Conservation (phyloP, 2,797 vertebrate genomes). For the Bradypodion pumilum region DNA sequence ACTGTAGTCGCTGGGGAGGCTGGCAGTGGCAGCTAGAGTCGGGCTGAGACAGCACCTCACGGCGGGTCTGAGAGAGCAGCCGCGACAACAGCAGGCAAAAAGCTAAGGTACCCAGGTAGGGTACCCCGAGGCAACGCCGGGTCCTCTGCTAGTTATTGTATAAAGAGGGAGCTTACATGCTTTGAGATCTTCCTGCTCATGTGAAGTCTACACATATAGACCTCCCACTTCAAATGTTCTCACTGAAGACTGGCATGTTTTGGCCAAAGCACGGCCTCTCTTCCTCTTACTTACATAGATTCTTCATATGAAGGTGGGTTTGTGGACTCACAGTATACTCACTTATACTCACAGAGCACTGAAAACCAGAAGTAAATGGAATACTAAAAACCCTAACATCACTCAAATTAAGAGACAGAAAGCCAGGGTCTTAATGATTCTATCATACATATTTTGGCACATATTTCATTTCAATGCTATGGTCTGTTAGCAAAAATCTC, state of each 20-base stretch:
- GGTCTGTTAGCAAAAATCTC: not conserved
- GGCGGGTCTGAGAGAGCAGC: too few relatives aligned
- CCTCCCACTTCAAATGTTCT: not conserved
- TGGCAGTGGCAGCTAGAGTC: too few relatives aligned
- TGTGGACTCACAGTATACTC: too few relatives aligned
- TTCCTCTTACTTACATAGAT: not conserved
- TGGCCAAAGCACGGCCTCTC: not conserved
- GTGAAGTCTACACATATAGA: too few relatives aligned
- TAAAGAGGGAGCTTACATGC: not conserved
- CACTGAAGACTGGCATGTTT: not conserved
- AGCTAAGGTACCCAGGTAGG: too few relatives aligned
- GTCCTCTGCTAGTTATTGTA: too few relatives aligned
- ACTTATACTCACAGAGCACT: too few relatives aligned
- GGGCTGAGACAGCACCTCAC: too few relatives aligned
- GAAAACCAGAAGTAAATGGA: not conserved
- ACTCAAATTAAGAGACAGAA: not conserved
- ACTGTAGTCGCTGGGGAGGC: too few relatives aligned
- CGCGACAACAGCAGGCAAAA: too few relatives aligned
- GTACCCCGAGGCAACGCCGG: too few relatives aligned
- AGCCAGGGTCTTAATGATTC: not conserved
- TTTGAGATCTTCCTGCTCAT: not conserved
- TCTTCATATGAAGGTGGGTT: not conserved
- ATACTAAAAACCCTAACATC: not conserved
- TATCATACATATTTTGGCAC: not conserved
- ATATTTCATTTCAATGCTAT: not conserved